phyloP scores from a whole-genome alignment of 1,140 invertebrate species.

The Anadara kagoshimensis region DNA sequence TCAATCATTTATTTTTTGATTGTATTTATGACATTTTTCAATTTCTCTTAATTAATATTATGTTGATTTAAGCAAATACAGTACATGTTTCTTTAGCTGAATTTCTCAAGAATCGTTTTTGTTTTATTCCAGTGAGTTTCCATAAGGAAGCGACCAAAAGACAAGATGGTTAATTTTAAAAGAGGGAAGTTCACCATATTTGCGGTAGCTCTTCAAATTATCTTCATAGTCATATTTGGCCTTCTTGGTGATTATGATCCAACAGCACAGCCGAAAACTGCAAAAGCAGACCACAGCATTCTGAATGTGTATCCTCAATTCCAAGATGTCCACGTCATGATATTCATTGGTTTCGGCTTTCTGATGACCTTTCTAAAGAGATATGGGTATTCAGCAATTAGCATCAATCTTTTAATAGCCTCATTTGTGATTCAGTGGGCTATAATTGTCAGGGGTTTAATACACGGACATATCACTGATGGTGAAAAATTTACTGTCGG shows the following conservation, averaged over 20 bases:
- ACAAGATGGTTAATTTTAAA: conserved; percentile 14
- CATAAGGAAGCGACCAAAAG: no score
- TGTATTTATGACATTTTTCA: no score
- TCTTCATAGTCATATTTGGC: conserved; percentile 52
- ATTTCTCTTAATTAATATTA: no score
- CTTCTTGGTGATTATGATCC: conserved; percentile 48
- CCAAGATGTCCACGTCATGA: conserved; percentile 97
- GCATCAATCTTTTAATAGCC: conserved; percentile 87
- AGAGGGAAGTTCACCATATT: conserved; percentile 10
- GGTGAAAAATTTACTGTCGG: conserved; percentile 49
- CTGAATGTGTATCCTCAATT: conserved; percentile 83
- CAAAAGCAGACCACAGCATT: no score
- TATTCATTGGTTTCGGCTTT: conserved; percentile 97
- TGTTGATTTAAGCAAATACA: no score
- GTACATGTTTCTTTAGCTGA: no score
- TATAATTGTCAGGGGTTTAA: conserved; percentile 65
- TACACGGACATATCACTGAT: conserved; percentile 47
- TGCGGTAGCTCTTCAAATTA: conserved; percentile 30
- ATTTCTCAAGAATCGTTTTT: no score
- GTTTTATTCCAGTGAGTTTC: no score
- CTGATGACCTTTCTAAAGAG: conserved; percentile 95
- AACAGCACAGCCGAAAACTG: conserved; percentile 29
- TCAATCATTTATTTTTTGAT: no score
- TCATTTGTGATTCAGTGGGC: conserved; percentile 71
- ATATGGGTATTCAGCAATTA: conserved; percentile 92